Base-by-base conservation (phyloP, 2,888 invertebrate genomes). In the Phortica okadai region DNA sequence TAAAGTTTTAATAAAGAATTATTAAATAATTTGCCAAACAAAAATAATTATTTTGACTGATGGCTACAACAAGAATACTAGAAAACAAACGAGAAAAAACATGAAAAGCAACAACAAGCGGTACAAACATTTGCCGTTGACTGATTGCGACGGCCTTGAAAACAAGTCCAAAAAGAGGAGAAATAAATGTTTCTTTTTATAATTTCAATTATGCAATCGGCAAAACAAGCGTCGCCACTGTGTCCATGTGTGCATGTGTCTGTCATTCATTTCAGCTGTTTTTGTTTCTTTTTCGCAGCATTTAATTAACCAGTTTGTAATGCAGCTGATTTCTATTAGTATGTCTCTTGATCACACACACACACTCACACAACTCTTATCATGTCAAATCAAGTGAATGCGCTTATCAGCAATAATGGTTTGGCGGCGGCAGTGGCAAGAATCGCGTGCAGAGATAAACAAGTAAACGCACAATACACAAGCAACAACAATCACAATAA, bases 381-480 rank as follows among this genome's bases (percentile, higher is more conserved):
- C 33, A 33, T 33, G 4, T 33, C 33, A 33, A 33, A 33, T 33
- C 33, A 33, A 33, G 33, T 11, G 4, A 50, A 50, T 14, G 8
- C 50, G 50, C 14, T 50, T 50, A 50, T 59, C 58, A 59, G 58
- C 7, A 59, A 8, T 3, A 59, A 59, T 2, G 10, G 54, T n/a
- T 0, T 21, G 21, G 21, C 21, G 11, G 50, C 11, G 7, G 50
- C 50, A 54, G n/a, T 54, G n/a, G 2, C n/a, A 54, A 10, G 1
- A 54, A n/a, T 1, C 11, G 54, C 54, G 11, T 59, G 58, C 58
- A 59, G 58, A n/a, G 58, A 59, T 59, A 59, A 59, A 21, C 16
- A 59, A 59, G n/a, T 59, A 59, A 66, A 74, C 50, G 78, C 58
- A 80, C 86, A 83, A 83, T 86, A 84, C 85, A 82, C 62, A 82